Percentiles rank a stretch among this genome's conserved stretches.
Evolutionary conservation across 2,888 invertebrate species (phyloP).

Genomic region (Gandaritis pyraliata): DNA sequence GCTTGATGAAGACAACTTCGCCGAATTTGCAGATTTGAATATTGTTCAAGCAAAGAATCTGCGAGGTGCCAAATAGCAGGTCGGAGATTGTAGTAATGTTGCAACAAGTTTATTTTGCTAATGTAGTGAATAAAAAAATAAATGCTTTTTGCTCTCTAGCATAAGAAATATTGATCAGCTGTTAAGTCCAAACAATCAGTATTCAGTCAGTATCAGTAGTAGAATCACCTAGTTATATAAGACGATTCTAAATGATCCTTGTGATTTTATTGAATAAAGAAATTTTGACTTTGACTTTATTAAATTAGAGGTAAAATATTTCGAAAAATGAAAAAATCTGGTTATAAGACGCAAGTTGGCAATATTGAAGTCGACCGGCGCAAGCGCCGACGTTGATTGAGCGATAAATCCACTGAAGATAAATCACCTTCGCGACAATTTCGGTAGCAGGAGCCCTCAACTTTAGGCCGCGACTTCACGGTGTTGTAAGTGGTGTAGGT

Average conservation of each 20-base stretch:
- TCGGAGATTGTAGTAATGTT: too few relatives aligned
- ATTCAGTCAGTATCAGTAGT: too few relatives aligned
- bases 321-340: conserved; percentile 3
- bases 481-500: conserved; percentile 28
- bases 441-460: conserved; percentile 69
- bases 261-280: too few relatives aligned
- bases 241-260: too few relatives aligned
- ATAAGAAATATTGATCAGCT: too few relatives aligned
- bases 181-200: too few relatives aligned
- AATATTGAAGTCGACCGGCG: conserved; percentile 54
- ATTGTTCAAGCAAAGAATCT: background rate
- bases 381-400: conserved; percentile 73
- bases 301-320: background rate
- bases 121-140: too few relatives aligned
- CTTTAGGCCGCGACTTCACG: conserved; percentile 48
- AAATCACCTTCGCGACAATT: conserved; percentile 79
- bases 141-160: too few relatives aligned
- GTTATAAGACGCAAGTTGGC: conserved; percentile 38
- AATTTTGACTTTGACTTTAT: too few relatives aligned
- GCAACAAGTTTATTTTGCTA: too few relatives aligned
- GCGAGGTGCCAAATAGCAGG: background rate
- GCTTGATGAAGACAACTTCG: background rate
- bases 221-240: too few relatives aligned
- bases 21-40: background rate
- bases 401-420: conserved; percentile 81